Percentiles rank a stretch among this genome's conserved stretches.
Evolutionary conservation across 2,797 vertebrate genomes (phyloP).

Genomic region (Enteromius thamalakanensis): DNA sequence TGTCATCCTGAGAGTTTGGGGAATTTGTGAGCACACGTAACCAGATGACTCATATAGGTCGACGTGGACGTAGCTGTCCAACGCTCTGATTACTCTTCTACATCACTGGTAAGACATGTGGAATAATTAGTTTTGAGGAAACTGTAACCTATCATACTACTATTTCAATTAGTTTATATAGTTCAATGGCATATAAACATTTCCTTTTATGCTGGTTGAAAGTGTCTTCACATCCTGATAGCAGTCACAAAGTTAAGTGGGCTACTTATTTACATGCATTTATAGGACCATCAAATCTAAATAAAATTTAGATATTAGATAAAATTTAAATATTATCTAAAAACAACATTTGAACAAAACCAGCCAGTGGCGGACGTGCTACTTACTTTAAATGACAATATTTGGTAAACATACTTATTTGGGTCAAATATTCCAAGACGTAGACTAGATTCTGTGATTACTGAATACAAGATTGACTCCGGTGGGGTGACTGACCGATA

Average conservation of each 20-base stretch:
- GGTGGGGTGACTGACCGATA: too few relatives aligned
- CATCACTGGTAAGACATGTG: background rate
- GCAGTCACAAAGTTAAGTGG: background rate
- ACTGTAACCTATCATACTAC: background rate
- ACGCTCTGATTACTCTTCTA: conserved; percentile 2
- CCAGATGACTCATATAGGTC: conserved; percentile 4
- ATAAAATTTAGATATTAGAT: too few relatives aligned
- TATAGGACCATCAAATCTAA: background rate
- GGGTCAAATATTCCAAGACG: too few relatives aligned
- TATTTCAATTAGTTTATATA: background rate
- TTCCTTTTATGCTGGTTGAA: background rate
- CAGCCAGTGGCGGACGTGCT: too few relatives aligned
- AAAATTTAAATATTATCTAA: too few relatives aligned
- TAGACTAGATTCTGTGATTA: too few relatives aligned
- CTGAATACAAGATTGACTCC: too few relatives aligned
- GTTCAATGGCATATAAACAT: background rate
- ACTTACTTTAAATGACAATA: too few relatives aligned
- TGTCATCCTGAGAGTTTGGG: conserved; percentile 25
- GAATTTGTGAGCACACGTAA: conserved; percentile 28
- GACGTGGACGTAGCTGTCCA: conserved; percentile 1
- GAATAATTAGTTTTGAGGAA: background rate
- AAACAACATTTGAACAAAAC: too few relatives aligned
- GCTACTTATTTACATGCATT: background rate
- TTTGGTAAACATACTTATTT: too few relatives aligned
- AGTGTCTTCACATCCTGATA: background rate